Evolutionary conservation across 2,113 vertebrate genomes (phyloP), one percentile per base, ranked within the genome.

Genomic region (Melanerpes aurifrons): DNA sequence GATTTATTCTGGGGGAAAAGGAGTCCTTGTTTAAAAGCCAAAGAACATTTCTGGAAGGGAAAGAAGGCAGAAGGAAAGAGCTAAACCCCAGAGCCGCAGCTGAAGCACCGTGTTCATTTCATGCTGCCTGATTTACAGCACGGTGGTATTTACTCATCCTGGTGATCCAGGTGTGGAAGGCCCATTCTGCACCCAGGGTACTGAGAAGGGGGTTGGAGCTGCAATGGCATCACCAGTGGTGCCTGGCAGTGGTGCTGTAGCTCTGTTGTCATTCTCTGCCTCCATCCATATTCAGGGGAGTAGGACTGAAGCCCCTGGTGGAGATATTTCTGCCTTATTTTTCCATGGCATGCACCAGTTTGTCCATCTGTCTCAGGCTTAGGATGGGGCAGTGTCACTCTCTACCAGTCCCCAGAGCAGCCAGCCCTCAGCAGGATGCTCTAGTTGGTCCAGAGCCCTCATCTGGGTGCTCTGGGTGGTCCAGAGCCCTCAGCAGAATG

Each of bases 1-100:
- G 92, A 96, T 96, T 95, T 95, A 92, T 96, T 90, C 64, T 63
- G 50, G 15, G 62, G 50, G 22, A 9, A 82, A 64, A 75, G 21
- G 25, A 76, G 35, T 9, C 47, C 61, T 76, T 76, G 35, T 78
- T 82, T 92, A 90, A 78, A 91, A 91, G 48, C 54, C 13, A 12
- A 69, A 85, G 11, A 74, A 67, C 71, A 69, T 82, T 87, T 78
- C 86, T 85, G 48, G 79, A 93, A 82, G 5, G 48, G 76, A 50
- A 78, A 66, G 71, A 64, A 69, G 66, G 50, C 43, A 67, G 72
- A 53, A 82, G 35, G 62, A 71, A 50, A 0, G 24, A 73, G 69
- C 54, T 64, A 12, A 81, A 66, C 10, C 29, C 50, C 77, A 73
- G 78, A 40, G 20, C 62, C 70, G 50, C 50, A 50, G 43, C 77